These are phyloP conservation scores for Ophion ellenae DNA, from an alignment of 2,888 invertebrate species.

Conservation along the genomic window DNA sequence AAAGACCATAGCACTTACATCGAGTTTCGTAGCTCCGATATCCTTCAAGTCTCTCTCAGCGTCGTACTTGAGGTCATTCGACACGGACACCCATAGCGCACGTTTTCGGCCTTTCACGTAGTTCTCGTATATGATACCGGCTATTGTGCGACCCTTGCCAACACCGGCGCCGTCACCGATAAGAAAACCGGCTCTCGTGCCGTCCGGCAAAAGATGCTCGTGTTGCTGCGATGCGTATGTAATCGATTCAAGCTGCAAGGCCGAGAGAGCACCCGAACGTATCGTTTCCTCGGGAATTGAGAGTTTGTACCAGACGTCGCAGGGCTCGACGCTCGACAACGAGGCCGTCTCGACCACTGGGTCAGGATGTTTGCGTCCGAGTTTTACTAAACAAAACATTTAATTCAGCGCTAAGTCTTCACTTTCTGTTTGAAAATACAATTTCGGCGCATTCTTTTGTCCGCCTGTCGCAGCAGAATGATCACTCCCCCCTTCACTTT, in stretches of 20 bases:
- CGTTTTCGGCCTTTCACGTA: slow-evolving; percentile 96
- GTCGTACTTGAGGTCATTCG: slow-evolving; percentile 99
- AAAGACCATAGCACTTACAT: slow-evolving; percentile 87
- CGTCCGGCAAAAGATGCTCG: slow-evolving; percentile 94
- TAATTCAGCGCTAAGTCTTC: not conserved
- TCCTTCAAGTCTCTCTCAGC: slow-evolving; percentile 98
- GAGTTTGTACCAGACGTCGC: slow-evolving; percentile 94
- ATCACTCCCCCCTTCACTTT: too few species aligned
- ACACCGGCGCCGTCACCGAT: slow-evolving; percentile 99
- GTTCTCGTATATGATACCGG: slow-evolving; percentile 99
- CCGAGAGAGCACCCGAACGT: slow-evolving; percentile 94
- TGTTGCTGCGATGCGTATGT: slow-evolving; percentile 99
- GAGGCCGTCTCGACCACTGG: slow-evolving; percentile 99
- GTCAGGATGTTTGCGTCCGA: slow-evolving; percentile 98
- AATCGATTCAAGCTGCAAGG: slow-evolving; percentile 98
- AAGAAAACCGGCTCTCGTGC: slow-evolving; percentile 96
- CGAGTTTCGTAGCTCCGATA: slow-evolving; percentile 96
- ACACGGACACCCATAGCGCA: slow-evolving; percentile 99
- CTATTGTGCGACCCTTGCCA: slow-evolving; percentile 98
- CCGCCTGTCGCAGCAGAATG: too few species aligned
- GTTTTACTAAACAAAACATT: slow-evolving; percentile 88
- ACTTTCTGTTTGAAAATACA: not conserved
- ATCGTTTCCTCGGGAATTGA: slow-evolving; percentile 94
- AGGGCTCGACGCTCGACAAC: slow-evolving; percentile 96
- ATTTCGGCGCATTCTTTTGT: not conserved